Evolutionary conservation across 2,888 invertebrate genomes (phyloP), one percentile per base, ranked within the genome.

Genomic region (Tineola bisselliella): DNA sequence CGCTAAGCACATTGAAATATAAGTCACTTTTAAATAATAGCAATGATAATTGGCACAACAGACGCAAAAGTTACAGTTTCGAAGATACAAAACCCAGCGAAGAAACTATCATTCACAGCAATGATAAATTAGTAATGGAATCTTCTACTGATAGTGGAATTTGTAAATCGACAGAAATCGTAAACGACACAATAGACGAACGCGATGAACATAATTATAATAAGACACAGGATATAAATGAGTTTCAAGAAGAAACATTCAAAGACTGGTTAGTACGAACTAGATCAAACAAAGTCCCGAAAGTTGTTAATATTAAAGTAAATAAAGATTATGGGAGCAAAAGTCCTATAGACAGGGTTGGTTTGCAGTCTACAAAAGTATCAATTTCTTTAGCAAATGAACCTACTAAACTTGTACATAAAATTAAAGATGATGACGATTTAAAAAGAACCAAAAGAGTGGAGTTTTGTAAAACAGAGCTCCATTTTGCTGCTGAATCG

Each of bases 401-500:
- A 61, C 44, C 44, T n/a, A 3, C 13, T 5, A 74, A 74, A 33
- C 67, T 70, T 61, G 63, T 66, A 65, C 66, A 77, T 65, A 65
- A 74, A 65, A 64, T 70, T 62, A 63, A 75, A 70, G 77, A 70
- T 63, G 84, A 84, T 62, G 82, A 83, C 52, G 68, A 64, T 62
- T 86, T 86, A 58, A 83, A 86, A 66, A 89, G 86, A 72, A 82
- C 88, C 1, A 94, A 94, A 74, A 93, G 90, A 77, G 95, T 95
- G 0, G 94, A 92, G 69, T 95, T 95, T 76, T 94, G 94, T 72
- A 95, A 95, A 82, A 95, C 95, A 0, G 95, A 95, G 81, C 91
- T 95, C 25, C 95, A 95, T 76, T 95, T 95, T 74, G 92, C 94
- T 0, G 93, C 94, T 13, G 95, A 95, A 72, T 93, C 94, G 0